Base-by-base conservation (phyloP, 2,113 vertebrate genomes). In the Pygoscelis adeliae region DNA sequence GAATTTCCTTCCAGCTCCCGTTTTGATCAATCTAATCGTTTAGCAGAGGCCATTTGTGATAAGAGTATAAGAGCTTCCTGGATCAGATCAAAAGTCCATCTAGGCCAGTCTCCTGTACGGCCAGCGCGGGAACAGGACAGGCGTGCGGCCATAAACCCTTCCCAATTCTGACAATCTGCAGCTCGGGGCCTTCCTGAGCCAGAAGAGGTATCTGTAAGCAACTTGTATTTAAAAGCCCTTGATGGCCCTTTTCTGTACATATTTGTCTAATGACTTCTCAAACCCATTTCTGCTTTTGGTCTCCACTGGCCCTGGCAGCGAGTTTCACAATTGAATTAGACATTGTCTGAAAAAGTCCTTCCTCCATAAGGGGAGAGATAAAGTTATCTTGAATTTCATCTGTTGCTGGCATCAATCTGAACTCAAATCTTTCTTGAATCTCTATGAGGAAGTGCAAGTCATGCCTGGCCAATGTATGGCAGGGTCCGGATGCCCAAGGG, bases 321-420 rank as follows among this genome's bases (percentile, higher is more conserved):
- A 69, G 34, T 38, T 47, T 59, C 87, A 36, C 53, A 80, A n/a
- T 47, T 46, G 36, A 88, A 83, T 97, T 73, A 83, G 63, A 27
- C 23, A 2, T 10, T 52, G 52, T 69, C 89, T 91, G 89, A 63
- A 69, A 50, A 50, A 1, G 2, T 34, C 69, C 55, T 96, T 89
- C 77, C 65, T 84, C 34, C 61, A 12, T 21, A 23, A 84, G 5
- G 15, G 38, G 38, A 74, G 21, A 92, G 47, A 94, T 34, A 40
- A 93, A 67, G 9, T 76, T 94, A 87, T 87, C 87, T 69, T 82
- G 70, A 44, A 76, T 90, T 82, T 87, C 29, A 83, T 89, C 96
- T 87, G 13, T 15, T 8, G 25, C 55, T 97, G 87, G 65, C 83
- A 52, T 44, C 67, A 53, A 4, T 11, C 73, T 72, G 72, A 58